A percentile compares a stretch with the other conserved stretches of the same genome.
Evolutionary conservation across 2,113 vertebrate species (phyloP).

Genomic region (Mesoclemmys tuberculata): DNA sequence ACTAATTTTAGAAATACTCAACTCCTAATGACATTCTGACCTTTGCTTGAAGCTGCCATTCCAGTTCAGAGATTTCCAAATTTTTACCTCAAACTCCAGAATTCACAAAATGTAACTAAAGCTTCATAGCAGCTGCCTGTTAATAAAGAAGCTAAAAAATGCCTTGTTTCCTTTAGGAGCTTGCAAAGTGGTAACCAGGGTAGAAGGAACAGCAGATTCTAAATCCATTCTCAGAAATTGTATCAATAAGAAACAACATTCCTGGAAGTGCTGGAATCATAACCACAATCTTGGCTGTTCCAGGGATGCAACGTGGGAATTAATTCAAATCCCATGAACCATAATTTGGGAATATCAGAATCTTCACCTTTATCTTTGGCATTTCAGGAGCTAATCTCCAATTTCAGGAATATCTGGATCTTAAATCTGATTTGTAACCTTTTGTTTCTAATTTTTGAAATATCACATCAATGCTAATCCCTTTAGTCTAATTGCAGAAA

Average conservation of each 20-base stretch:
- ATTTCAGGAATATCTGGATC: constrained; percentile 17
- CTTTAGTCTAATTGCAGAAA: constrained; percentile 60
- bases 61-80: neutral
- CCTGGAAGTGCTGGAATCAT: neutral
- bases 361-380: neutral
- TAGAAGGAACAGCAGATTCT: fast-evolving
- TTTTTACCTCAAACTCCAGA: neutral
- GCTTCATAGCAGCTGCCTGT: fast-evolving
- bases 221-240: fast-evolving
- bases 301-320: neutral
- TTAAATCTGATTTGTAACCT: neutral
- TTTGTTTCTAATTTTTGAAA: constrained; percentile 26
- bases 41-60: neutral
- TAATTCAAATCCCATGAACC: neutral
- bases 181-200: fast-evolving
- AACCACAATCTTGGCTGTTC: neutral
- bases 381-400: neutral
- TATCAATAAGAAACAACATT: neutral
- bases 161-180: neutral
- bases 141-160: neutral
- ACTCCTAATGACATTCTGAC: neutral
- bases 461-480: constrained; percentile 40
- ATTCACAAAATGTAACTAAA: fast-evolving
- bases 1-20: neutral
- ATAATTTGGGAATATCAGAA: neutral